Evolutionary conservation across 2,797 vertebrate genomes (phyloP), one percentile per base, ranked within the genome.

Genomic region (Poeciliopsis gracilis): DNA sequence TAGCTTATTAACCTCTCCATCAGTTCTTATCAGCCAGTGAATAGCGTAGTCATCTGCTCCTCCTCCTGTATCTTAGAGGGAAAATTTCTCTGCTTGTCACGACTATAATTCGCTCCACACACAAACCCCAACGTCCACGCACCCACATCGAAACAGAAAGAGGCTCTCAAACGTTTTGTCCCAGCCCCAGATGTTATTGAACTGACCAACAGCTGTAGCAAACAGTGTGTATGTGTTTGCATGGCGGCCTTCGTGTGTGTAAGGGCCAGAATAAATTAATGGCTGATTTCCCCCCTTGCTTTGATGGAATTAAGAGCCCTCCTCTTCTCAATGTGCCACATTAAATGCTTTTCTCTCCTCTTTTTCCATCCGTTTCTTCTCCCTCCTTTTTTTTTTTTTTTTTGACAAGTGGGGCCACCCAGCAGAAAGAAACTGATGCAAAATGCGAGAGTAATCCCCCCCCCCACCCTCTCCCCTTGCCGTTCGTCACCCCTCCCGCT

Each of bases 401-500:
- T 96, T 96, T 97, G 96, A 98, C 97, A 96, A 97, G 97, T 95
- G 92, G 97, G 97, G 97, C 97, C 98, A 99, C 97, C 98, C 98
- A 94, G 97, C 97, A 98, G 97, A 98, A 97, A 98, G 97, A 96
- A 98, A 99, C 96, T 97, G 98, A 98, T 99, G 97, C 97, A 98
- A 98, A 98, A 97, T 97, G 95, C 96, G 94, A 83, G 94, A 96
- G 96, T 98, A 98, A 98, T 98, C 97, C 97, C 95, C 96, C 97
- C 33, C 33, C 33, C 33, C 33, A 33, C 33, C 33, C 96, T 4
- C 13, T 2, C 18, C 23, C 8, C 20, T 9, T 95, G 82, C 97
- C 97, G 96, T 41, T 96, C 96, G 95, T 96, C 96, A 94, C 97
- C 97, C 95, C 97, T 96, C 97, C 97, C 94, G 95, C 97, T 95